Evolutionary conservation across 1,140 invertebrate genomes (phyloP).

Genomic region (Melanaphis sacchari): DNA sequence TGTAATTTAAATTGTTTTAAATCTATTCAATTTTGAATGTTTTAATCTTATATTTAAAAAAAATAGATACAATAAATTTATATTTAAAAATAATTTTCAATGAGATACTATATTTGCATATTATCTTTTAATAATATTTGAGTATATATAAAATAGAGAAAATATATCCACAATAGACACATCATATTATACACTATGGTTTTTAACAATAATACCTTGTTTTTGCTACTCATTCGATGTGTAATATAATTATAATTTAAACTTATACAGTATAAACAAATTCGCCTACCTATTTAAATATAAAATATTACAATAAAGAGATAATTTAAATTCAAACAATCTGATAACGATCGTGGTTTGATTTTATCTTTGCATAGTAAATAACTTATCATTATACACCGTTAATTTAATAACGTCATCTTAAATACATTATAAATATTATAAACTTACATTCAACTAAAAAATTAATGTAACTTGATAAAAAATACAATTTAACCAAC

Average conservation of each 20-base stretch:
- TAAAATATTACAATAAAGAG: no score
- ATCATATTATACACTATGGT: neutral
- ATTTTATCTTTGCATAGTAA: no score
- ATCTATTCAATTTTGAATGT: no score
- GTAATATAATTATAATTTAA: neutral
- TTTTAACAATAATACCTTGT: neutral
- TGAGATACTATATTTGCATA: neutral
- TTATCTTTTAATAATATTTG: neutral
- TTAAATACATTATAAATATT: neutral
- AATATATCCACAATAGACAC: neutral
- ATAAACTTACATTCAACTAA: neutral
- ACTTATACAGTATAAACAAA: neutral
- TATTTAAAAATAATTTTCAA: neutral
- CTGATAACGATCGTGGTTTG: neutral
- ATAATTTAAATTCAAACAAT: constrained; percentile 4
- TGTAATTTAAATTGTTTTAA: no score
- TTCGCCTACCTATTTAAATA: no score
- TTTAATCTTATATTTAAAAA: no score
- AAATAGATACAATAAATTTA: neutral
- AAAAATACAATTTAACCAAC: neutral
- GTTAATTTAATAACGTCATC: neutral
- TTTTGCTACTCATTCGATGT: neutral
- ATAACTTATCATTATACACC: neutral
- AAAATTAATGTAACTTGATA: neutral
- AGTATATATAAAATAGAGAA: neutral